A percentile compares a stretch with the other conserved stretches of the same genome.
phyloP scores from a whole-genome alignment of 35 echinoderm and acorn worm species.

The Diadema setosum region DNA sequence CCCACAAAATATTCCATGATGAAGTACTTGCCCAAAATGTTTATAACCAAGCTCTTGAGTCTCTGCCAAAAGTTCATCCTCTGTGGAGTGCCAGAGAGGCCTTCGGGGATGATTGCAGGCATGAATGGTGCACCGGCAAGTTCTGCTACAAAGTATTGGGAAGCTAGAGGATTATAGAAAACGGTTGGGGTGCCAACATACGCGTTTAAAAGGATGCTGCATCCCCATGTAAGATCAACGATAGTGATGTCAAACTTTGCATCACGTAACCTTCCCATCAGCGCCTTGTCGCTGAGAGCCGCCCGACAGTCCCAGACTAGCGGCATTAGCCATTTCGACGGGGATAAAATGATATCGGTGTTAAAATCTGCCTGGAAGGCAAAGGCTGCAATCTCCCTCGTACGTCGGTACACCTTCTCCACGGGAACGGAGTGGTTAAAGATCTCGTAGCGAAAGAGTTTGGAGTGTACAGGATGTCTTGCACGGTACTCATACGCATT shows the following conservation, averaged over 20 bases:
- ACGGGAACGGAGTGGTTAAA: constrained; percentile 14
- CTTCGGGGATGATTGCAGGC: neutral
- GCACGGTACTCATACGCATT: constrained; percentile 28
- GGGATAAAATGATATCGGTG: neutral
- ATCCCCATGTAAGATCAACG: neutral
- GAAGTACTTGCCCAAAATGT: neutral
- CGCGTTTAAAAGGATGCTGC: neutral
- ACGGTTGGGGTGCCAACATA: neutral
- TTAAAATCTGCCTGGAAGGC: neutral
- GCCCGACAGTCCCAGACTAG: neutral
- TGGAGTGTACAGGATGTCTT: neutral
- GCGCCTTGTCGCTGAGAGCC: neutral
- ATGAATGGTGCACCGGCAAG: neutral
- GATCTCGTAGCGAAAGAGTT: constrained; percentile 34
- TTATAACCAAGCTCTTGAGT: neutral
- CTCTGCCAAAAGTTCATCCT: neutral
- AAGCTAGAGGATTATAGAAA: neutral
- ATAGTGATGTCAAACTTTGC: neutral
- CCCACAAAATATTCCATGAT: neutral
- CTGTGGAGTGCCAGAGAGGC: neutral
- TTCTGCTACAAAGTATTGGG: neutral
- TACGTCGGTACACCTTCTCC: neutral
- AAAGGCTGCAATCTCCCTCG: neutral
- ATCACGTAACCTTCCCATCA: neutral
- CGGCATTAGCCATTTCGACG: neutral